Percentiles rank a stretch among this genome's conserved stretches.
These are phyloP conservation scores for Triplophysa rosa DNA, from an alignment of 2,113 vertebrate genomes.

Conservation along the genomic window DNA sequence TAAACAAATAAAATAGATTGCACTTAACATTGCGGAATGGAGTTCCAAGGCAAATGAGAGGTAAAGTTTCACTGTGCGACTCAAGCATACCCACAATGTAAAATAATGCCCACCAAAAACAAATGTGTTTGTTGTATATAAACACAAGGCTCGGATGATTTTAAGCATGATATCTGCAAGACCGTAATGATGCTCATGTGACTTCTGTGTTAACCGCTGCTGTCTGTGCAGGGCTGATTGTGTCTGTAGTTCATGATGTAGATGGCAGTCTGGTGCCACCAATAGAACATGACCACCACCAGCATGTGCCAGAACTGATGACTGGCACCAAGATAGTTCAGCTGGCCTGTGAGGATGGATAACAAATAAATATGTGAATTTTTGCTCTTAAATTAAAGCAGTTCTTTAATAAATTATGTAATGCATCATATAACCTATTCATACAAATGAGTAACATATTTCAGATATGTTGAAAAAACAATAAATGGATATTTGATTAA, in stretches of 20 bases:
- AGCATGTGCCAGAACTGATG: slow-evolving; percentile 98
- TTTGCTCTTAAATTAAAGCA: not conserved
- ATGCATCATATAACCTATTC: no score
- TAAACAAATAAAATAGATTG: not conserved
- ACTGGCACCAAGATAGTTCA: slow-evolving; percentile 97
- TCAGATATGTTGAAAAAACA: no score
- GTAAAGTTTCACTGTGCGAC: not conserved
- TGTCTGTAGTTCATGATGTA: slow-evolving; percentile 93
- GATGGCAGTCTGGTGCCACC: slow-evolving; percentile 96
- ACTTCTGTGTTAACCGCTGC: slow-evolving; percentile 21
- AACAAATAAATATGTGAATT: not conserved
- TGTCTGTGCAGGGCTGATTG: slow-evolving; percentile 81
- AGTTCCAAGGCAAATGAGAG: slow-evolving; percentile 35
- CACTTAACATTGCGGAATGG: slow-evolving; percentile 38
- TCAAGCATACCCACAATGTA: slow-evolving; percentile 6
- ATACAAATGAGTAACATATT: no score
- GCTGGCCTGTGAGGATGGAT: slow-evolving; percentile 77
- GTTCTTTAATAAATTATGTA: not conserved
- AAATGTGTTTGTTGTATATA: not conserved
- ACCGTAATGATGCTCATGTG: not conserved
- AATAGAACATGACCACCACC: slow-evolving; percentile 97
- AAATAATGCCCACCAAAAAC: slow-evolving; percentile 24
- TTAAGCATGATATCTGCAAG: not conserved
- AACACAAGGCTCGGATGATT: not conserved
- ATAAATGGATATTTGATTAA: no score